Evolutionary conservation across 1,140 invertebrate genomes (phyloP).

Genomic region (Patella vulgata): DNA sequence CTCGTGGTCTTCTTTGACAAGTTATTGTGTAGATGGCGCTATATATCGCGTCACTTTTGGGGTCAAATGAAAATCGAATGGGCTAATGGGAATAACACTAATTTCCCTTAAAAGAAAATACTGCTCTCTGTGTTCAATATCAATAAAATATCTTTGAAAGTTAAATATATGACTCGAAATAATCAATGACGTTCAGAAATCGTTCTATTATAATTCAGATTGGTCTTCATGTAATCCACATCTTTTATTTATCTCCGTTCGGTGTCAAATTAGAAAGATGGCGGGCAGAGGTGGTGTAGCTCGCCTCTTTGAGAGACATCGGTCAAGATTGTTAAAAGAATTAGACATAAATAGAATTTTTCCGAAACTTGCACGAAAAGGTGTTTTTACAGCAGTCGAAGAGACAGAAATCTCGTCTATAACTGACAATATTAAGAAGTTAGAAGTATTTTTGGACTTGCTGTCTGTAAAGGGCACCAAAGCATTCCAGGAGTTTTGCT

Average conservation of each 20-base stretch:
- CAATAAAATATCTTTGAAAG: too few relatives aligned
- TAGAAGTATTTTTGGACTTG: conserved; percentile 52
- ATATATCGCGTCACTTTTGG: neutral
- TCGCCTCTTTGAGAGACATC: conserved; percentile 49
- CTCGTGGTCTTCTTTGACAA: neutral
- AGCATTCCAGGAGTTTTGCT: conserved; percentile 56
- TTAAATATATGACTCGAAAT: too few relatives aligned
- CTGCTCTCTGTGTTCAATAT: too few relatives aligned
- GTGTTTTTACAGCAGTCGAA: conserved; percentile 45
- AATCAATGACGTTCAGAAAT: too few relatives aligned
- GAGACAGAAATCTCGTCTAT: conserved; percentile 40
- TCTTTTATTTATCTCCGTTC: too few relatives aligned
- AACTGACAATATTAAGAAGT: conserved; percentile 26
- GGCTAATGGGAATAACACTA: conserved; percentile 5
- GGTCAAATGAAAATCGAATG: neutral
- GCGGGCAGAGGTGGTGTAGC: conserved; percentile 46
- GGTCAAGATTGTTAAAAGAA: conserved; percentile 46
- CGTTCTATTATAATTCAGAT: too few relatives aligned
- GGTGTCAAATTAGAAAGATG: too few relatives aligned
- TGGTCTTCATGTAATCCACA: too few relatives aligned
- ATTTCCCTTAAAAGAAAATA: conserved; percentile 12
- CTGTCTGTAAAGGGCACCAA: conserved; percentile 47
- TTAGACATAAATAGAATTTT: conserved; percentile 51
- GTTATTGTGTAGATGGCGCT: neutral
- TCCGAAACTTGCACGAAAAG: conserved; percentile 43